Base-by-base conservation (phyloP, 23 tunicate species). In the Styela clava region DNA sequence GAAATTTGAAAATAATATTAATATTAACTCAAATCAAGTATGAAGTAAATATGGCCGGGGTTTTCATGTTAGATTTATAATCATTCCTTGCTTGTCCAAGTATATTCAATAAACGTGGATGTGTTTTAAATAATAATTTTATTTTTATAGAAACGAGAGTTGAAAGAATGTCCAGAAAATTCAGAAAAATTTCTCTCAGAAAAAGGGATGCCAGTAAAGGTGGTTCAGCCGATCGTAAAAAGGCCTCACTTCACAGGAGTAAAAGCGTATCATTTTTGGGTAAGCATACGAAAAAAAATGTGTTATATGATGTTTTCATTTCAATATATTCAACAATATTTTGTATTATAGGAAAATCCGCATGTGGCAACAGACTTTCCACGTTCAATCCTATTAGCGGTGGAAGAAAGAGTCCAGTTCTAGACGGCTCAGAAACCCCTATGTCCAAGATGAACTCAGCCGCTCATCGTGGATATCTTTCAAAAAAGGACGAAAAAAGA, bases 181-280 rank as follows among this genome's bases (percentile, higher is more conserved):
- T 52, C 65, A 25, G 65, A 36, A 76, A 76, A n/a, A 76, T 76
- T 24, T 76, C 81, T 12, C 26, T 76, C 5, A 52, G 81, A 5
- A 76, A 76, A 76, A 37, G 31, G 1, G 56, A 44, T 5, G 64
- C 12, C 65, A 76, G 81, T 56, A 76, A 44, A 76, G 24, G 9
- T 0, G 44, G 30, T 24, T 24, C 30, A 24, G 24, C 12, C 37
- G 81, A 44, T 0, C n/a, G 23, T 7, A 52, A 36, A 27, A 27
- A 24, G 16, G 1, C 33, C 0, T 1, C 18, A 18, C 64, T 76
- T 5, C 63, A 44, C 27, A 36, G 81, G 37, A 76, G 81, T 64
- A 52, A 76, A 52, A 76, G 81, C 65, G 27, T 44, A 20, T 76
- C 81, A 25, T 76, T 52, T 44, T 31, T 31, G 19, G 81, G 81